Evolutionary conservation across 2,113 vertebrate species (phyloP).

Genomic region (Sceloporus tristichus): DNA sequence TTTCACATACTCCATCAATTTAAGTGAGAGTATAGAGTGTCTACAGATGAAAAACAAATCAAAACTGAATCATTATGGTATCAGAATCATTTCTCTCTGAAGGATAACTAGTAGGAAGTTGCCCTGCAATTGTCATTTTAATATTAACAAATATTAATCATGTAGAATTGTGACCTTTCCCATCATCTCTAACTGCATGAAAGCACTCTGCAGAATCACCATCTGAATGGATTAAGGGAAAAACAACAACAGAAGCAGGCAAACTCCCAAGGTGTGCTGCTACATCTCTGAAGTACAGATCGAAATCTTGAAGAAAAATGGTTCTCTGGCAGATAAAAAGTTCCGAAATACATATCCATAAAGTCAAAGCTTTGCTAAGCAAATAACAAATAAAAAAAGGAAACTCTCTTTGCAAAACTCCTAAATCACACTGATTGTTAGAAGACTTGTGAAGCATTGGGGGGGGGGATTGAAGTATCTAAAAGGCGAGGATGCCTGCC

Average conservation of each 20-base stretch:
- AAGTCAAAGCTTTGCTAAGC: conserved; percentile 71
- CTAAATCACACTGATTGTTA: conserved; percentile 68
- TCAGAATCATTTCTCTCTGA: conserved; percentile 49
- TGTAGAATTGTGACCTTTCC: conserved; percentile 56
- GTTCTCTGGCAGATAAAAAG: conserved; percentile 67
- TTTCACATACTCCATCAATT: background rate
- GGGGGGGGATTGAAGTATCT: conserved; percentile 7
- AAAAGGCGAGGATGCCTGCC: background rate
- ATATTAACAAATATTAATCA: conserved; percentile 55
- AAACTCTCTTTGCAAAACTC: conserved; percentile 58
- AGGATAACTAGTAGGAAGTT: conserved; percentile 62
- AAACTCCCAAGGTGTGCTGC: conserved; percentile 60
- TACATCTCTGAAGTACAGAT: conserved; percentile 58
- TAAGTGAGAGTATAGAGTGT: conserved; percentile 5
- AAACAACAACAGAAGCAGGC: conserved; percentile 59
- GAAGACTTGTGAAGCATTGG: conserved; percentile 22
- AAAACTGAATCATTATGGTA: conserved; percentile 40
- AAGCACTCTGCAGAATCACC: conserved; percentile 58
- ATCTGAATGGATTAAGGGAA: conserved; percentile 61
- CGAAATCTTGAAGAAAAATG: conserved; percentile 41
- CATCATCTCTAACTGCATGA: conserved; percentile 55
- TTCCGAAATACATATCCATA: conserved; percentile 69
- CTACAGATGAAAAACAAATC: conserved; percentile 38
- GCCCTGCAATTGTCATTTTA: conserved; percentile 48
- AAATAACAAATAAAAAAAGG: conserved; percentile 71